phyloP scores from a whole-genome alignment of 2,797 vertebrate species.

The Semotilus atromaculatus region DNA sequence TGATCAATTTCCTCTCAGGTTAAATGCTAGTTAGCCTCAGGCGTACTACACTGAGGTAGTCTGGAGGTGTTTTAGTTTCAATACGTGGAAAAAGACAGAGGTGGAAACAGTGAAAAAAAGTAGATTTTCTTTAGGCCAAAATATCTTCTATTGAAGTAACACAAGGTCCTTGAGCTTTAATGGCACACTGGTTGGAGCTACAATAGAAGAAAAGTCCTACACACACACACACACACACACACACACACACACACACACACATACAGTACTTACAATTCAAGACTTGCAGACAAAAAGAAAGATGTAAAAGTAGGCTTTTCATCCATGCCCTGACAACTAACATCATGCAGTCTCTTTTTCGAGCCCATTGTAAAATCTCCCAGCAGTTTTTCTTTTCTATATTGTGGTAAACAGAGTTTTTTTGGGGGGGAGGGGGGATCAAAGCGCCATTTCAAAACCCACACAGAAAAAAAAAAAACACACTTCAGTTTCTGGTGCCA shows the following conservation, averaged over 20 bases:
- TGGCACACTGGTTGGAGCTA: not conserved
- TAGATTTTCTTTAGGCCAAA: slow-evolving; percentile 44
- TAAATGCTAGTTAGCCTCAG: slow-evolving; percentile 59
- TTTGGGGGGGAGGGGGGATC: not conserved
- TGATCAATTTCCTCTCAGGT: slow-evolving; percentile 67
- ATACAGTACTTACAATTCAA: not conserved
- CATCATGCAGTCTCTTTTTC: not conserved
- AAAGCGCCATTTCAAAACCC: slow-evolving; percentile 17
- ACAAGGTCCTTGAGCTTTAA: slow-evolving; percentile 9
- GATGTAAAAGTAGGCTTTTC: slow-evolving; percentile 19
- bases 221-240: slow-evolving; percentile 6
- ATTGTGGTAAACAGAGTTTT: not conserved
- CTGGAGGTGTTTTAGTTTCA: slow-evolving; percentile 63
- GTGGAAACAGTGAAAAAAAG: slow-evolving; percentile 48
- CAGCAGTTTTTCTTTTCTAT: not conserved
- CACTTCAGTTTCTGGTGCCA: slow-evolving; percentile 22
- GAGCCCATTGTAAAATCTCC: not conserved
- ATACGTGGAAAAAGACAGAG: slow-evolving; percentile 58
- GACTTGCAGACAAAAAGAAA: not conserved
- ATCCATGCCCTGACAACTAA: slow-evolving; percentile 4
- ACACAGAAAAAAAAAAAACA: not conserved
- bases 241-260: slow-evolving; percentile 15
- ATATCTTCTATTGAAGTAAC: slow-evolving; percentile 54
- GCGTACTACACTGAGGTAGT: slow-evolving; percentile 53
- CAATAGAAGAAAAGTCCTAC: slow-evolving; percentile 13